phyloP scores from a whole-genome alignment of 2,797 vertebrate species.

The Ptychobarbus kaznakovi region DNA sequence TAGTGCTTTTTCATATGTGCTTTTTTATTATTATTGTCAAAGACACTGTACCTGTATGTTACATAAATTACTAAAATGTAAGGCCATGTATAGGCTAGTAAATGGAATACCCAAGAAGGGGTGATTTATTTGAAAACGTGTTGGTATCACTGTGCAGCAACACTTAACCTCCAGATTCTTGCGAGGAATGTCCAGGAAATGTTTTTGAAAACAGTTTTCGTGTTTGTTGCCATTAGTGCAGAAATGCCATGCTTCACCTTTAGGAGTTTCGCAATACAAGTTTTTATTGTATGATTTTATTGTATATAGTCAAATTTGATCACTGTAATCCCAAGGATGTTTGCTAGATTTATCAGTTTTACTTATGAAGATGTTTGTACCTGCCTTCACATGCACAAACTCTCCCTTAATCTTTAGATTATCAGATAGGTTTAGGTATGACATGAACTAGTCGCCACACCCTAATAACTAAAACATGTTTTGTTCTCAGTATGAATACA shows the following conservation, averaged over 20 bases:
- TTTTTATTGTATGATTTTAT: conserved; percentile 8
- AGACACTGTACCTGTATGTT: neutral
- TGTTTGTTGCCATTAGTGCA: neutral
- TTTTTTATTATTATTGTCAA: neutral
- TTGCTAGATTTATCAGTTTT: neutral
- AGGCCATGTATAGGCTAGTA: neutral
- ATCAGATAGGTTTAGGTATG: neutral
- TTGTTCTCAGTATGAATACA: conserved; percentile 54
- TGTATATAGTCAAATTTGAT: neutral
- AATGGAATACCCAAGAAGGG: neutral
- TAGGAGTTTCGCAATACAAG: neutral
- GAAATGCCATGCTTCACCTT: neutral
- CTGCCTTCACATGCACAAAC: conserved; percentile 21
- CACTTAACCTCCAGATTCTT: neutral
- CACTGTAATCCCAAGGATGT: neutral
- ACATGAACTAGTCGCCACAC: conserved; percentile 20
- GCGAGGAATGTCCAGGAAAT: neutral
- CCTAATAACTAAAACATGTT: neutral
- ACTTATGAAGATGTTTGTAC: conserved; percentile 11
- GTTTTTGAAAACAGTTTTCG: neutral
- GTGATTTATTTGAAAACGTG: neutral
- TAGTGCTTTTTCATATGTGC: neutral
- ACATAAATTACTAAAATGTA: too few relatives aligned
- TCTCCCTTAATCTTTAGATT: conserved; percentile 10
- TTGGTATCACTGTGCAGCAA: neutral